Evolutionary conservation across 1,140 invertebrate species (phyloP).

Genomic region (Probaryconus sp.): DNA sequence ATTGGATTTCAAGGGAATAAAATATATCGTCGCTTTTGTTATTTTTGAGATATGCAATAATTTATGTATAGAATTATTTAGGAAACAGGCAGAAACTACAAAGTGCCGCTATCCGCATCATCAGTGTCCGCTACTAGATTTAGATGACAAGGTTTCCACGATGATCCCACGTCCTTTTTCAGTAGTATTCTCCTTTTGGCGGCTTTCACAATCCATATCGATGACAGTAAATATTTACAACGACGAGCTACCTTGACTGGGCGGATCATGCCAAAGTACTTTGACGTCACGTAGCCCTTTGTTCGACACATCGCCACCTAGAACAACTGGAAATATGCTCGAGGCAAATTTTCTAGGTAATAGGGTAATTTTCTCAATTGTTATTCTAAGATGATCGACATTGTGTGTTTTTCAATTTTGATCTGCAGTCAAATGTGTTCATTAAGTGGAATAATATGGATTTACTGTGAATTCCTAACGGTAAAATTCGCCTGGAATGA

Average conservation of each 20-base stretch:
- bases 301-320: neutral
- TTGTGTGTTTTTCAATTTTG: too few relatives aligned
- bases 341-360: neutral
- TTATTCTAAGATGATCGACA: too few relatives aligned
- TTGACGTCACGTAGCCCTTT: conserved; percentile 27
- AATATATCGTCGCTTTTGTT: too few relatives aligned
- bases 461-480: too few relatives aligned
- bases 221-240: conserved; percentile 71
- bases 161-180: conserved; percentile 2
- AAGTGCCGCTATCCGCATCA: conserved; percentile 67
- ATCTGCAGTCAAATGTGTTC: too few relatives aligned
- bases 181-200: conserved; percentile 12
- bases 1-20: too few relatives aligned
- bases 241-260: conserved; percentile 56
- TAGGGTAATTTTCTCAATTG: conserved; percentile 1
- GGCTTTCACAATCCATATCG: conserved; percentile 32
- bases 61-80: too few relatives aligned
- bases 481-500: too few relatives aligned
- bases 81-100: too few relatives aligned
- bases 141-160: conserved; percentile 50
- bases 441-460: too few relatives aligned
- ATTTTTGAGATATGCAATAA: too few relatives aligned
- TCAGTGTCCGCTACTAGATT: conserved; percentile 66
- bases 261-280: conserved; percentile 9
- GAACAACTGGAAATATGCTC: neutral